A percentile compares a stretch with the other conserved stretches of the same genome.
These are phyloP conservation scores for Rousettus madagascariensis DNA, from an alignment of 2,797 vertebrate genomes.

Conservation along the genomic window DNA sequence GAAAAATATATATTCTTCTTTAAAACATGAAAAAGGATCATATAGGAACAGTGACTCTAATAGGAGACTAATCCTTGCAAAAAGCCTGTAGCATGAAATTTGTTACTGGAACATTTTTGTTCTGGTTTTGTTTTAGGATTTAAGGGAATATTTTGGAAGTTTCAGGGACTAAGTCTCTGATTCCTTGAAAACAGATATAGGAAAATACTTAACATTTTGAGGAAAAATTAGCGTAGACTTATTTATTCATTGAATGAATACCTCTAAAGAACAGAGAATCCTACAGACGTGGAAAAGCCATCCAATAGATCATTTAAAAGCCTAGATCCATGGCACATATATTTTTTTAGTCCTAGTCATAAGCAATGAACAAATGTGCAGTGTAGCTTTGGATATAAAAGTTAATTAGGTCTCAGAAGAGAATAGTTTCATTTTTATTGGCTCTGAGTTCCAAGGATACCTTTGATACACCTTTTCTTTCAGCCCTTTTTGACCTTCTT, in stretches of 20 bases:
- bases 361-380: slow-evolving; percentile 76
- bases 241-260: slow-evolving; percentile 54
- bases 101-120: slow-evolving; percentile 72
- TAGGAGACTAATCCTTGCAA: slow-evolving; percentile 74
- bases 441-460: slow-evolving; percentile 62
- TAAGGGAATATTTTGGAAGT: slow-evolving; percentile 71
- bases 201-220: slow-evolving; percentile 64
- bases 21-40: slow-evolving; percentile 80
- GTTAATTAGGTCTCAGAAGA: slow-evolving; percentile 82
- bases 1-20: slow-evolving; percentile 83
- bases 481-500: slow-evolving; percentile 69
- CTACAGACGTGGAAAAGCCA: slow-evolving; percentile 68
- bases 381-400: slow-evolving; percentile 77
- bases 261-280: slow-evolving; percentile 70
- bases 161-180: slow-evolving; percentile 43
- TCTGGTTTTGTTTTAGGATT: slow-evolving; percentile 71
- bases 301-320: slow-evolving; percentile 74
- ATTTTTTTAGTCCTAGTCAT: slow-evolving; percentile 72
- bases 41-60: slow-evolving; percentile 70
- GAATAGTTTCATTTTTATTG: slow-evolving; percentile 81
- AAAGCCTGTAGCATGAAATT: slow-evolving; percentile 73
- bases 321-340: slow-evolving; percentile 63
- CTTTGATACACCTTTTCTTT: slow-evolving; percentile 67
- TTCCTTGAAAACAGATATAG: slow-evolving; percentile 66
- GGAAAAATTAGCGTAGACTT: slow-evolving; percentile 74